phyloP scores from a whole-genome alignment of 2,797 vertebrate genomes.

The Bradypodion ventrale region DNA sequence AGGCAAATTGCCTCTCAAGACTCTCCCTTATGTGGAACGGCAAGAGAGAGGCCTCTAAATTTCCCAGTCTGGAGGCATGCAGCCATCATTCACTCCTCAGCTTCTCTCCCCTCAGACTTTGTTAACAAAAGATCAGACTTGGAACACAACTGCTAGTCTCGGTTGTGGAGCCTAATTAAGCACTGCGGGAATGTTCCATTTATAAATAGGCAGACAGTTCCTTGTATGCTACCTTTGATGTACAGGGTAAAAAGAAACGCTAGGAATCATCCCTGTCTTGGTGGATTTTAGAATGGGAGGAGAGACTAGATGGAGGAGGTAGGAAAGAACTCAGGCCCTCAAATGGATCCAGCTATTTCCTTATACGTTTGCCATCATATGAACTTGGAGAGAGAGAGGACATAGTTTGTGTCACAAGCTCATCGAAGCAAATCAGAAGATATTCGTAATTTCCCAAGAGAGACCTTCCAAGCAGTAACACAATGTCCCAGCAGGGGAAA shows the following conservation, averaged over 20 bases:
- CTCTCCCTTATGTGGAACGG: neutral
- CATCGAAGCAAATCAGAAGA: conserved; percentile 12
- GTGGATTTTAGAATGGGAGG: neutral
- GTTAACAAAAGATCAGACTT: conserved; percentile 45
- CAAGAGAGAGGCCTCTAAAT: neutral
- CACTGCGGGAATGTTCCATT: conserved; percentile 30
- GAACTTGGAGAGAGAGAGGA: neutral
- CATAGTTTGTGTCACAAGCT: neutral
- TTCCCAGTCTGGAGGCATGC: conserved; percentile 1
- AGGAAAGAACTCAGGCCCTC: neutral
- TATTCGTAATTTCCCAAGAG: conserved; percentile 13
- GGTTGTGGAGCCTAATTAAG: conserved; percentile 29
- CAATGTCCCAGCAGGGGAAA: neutral
- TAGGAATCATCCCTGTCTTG: neutral
- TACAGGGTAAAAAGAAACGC: neutral
- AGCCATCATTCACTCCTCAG: conserved; percentile 33
- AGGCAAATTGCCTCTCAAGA: conserved; percentile 6
- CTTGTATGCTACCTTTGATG: neutral
- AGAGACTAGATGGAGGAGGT: neutral
- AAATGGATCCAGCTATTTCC: neutral
- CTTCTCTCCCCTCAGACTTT: conserved; percentile 39
- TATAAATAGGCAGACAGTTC: conserved; percentile 32
- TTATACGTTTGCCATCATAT: neutral
- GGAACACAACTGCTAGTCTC: conserved; percentile 15
- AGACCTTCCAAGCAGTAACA: neutral